phyloP scores from a whole-genome alignment of 2,113 vertebrate species.

The Riparia riparia region DNA sequence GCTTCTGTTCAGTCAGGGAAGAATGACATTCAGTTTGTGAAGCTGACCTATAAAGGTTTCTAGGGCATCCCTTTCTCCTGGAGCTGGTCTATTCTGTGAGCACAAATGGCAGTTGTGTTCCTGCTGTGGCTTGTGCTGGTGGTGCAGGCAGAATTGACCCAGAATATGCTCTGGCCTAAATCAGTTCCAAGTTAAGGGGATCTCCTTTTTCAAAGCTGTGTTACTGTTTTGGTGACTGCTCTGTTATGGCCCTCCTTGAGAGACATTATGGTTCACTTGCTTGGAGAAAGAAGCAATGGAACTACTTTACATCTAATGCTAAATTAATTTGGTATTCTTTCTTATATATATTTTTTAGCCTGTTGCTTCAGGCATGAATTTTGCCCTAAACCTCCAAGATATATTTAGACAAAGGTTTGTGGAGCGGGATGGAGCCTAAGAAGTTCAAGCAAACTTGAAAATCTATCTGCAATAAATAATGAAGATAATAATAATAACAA shows the following conservation, averaged over 20 bases:
- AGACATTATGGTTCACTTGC: not conserved
- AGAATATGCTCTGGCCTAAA: not conserved
- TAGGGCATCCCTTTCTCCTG: not conserved
- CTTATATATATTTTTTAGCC: not conserved
- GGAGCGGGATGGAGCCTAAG: not conserved
- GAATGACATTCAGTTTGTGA: not conserved
- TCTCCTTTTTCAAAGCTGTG: not conserved
- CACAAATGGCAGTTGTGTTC: not conserved
- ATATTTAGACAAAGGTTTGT: not conserved
- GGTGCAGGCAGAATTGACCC: not conserved
- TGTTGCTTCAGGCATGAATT: not conserved
- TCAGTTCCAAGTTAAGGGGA: not conserved
- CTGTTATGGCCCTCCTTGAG: rapidly evolving
- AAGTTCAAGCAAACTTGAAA: not conserved
- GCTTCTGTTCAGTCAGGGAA: not conserved
- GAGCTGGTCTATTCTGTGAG: not conserved
- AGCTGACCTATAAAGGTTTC: not conserved
- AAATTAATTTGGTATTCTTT: not conserved
- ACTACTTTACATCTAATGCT: not conserved
- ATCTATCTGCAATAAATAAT: not conserved
- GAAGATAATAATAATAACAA: not conserved
- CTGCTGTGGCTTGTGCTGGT: not conserved
- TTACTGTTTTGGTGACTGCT: not conserved
- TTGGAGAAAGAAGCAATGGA: not conserved
- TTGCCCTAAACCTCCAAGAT: not conserved